A percentile compares a stretch with the other conserved stretches of the same genome.
Evolutionary conservation across 2,797 vertebrate species (phyloP).

Genomic region (Gymnodraco acuticeps): DNA sequence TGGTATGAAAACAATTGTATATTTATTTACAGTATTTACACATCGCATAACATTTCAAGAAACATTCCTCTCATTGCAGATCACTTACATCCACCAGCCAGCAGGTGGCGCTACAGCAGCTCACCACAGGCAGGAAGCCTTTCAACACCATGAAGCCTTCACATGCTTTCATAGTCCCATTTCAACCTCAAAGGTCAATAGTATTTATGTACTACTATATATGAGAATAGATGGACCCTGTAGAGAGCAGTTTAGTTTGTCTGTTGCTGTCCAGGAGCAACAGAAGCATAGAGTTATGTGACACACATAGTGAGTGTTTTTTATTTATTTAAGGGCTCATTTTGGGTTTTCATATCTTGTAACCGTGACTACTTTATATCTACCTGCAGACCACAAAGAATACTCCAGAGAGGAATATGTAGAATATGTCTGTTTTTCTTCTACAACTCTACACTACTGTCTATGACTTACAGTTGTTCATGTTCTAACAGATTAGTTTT

Average conservation of each 20-base stretch:
- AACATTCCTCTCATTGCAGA: not conserved
- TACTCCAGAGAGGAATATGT: not conserved
- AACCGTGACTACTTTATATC: not conserved
- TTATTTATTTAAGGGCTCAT: not conserved
- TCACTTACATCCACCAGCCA: slow-evolving; percentile 14
- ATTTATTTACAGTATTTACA: slow-evolving; percentile 38
- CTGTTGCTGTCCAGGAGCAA: not conserved
- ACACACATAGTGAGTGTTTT: not conserved
- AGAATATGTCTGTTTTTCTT: not conserved
- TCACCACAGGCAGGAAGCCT: not conserved
- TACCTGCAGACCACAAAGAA: not conserved
- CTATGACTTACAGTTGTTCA: not conserved
- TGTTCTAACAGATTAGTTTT: not conserved
- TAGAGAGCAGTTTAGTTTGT: not conserved
- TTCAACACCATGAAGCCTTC: not conserved
- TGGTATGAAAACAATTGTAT: slow-evolving; percentile 36
- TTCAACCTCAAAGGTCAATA: not conserved
- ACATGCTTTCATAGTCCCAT: not conserved
- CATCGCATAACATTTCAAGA: slow-evolving; percentile 12
- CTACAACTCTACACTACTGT: no score
- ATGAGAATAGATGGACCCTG: not conserved
- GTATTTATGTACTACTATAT: not conserved
- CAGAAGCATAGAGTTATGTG: not conserved
- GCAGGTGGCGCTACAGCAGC: slow-evolving; percentile 35
- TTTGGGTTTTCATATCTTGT: not conserved